phyloP scores from a whole-genome alignment of 1,140 invertebrate species.

The Pogonognathellus flavescens region DNA sequence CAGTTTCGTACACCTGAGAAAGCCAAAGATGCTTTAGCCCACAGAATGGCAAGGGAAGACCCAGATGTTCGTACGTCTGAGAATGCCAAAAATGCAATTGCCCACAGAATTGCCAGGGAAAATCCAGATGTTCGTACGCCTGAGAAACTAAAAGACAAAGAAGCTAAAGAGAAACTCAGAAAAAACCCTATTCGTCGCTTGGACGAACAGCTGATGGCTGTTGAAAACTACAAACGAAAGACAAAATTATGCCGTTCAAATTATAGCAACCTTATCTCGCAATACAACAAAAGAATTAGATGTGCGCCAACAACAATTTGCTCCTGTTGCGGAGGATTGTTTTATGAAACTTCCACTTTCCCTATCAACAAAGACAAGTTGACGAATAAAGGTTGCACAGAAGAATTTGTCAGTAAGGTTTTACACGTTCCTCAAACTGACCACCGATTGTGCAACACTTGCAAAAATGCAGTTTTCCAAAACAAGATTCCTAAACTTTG shows the following conservation, averaged over 20 bases:
- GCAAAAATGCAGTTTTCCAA: too few relatives aligned
- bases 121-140: background rate
- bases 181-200: background rate
- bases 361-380: too few relatives aligned
- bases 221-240: background rate
- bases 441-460: too few relatives aligned
- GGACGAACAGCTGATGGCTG: background rate
- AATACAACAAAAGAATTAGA: background rate
- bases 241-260: background rate
- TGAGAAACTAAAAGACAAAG: background rate
- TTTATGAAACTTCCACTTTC: too few relatives aligned
- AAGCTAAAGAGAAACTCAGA: background rate
- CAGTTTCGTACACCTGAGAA: too few relatives aligned
- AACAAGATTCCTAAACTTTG: too few relatives aligned
- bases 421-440: too few relatives aligned
- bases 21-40: too few relatives aligned
- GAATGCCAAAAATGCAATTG: background rate
- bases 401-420: too few relatives aligned
- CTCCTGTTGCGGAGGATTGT: background rate
- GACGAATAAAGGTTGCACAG: too few relatives aligned
- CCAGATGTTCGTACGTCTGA: background rate
- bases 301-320: background rate
- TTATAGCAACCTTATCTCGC: background rate
- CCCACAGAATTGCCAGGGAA: background rate
- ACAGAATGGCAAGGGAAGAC: background rate